Evolutionary conservation across 2,113 vertebrate species (phyloP).

Genomic region (Cepphus grylle): DNA sequence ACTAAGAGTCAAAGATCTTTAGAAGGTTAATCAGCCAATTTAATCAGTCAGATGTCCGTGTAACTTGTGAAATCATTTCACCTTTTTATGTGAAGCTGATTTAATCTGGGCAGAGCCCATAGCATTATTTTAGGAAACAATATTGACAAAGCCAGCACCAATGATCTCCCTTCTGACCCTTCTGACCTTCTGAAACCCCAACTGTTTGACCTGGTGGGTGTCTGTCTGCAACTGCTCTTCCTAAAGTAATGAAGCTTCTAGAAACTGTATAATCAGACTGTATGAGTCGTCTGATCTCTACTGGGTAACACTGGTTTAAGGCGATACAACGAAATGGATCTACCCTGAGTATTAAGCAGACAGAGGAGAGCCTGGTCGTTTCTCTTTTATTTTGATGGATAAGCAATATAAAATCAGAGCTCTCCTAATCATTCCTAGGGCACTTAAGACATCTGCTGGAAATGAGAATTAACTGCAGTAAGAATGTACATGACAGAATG

Average conservation of each 20-base stretch:
- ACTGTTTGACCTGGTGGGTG: background rate
- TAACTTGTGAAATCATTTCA: background rate
- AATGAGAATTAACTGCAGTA: conserved; percentile 30
- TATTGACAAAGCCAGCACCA: background rate
- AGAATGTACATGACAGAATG: background rate
- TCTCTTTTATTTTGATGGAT: background rate
- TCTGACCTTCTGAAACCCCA: background rate
- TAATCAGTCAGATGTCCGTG: background rate
- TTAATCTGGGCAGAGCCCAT: background rate
- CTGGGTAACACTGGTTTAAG: background rate
- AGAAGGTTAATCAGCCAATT: background rate
- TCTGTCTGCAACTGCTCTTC: background rate
- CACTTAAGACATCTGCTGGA: conserved; percentile 64
- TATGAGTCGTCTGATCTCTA: background rate
- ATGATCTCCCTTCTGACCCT: background rate
- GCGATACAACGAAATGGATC: background rate
- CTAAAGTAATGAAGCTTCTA: background rate
- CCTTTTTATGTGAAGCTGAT: background rate
- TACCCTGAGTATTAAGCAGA: background rate
- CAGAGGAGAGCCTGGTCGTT: background rate
- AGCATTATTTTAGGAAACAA: background rate
- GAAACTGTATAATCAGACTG: background rate
- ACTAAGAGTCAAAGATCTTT: background rate
- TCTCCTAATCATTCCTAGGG: conserved; percentile 10
- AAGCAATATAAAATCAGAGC: background rate